Percentiles rank a stretch among this genome's conserved stretches.
These are phyloP conservation scores for Sebastes cheni DNA, from an alignment of 2,797 vertebrate genomes.

Conservation along the genomic window DNA sequence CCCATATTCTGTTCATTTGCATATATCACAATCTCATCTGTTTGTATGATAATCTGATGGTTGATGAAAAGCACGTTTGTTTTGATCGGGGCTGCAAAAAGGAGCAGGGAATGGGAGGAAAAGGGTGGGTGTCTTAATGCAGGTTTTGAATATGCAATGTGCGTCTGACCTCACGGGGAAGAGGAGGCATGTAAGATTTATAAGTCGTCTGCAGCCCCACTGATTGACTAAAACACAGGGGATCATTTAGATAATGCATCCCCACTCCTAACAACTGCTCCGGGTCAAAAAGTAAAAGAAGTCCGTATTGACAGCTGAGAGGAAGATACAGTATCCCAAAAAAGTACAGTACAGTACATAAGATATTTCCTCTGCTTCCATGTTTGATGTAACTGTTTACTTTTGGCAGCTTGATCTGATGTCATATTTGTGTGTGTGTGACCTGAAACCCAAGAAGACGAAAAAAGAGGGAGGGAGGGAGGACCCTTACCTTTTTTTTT, in stretches of 20 bases:
- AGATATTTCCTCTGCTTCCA: slow-evolving; percentile 10
- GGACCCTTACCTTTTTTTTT: slow-evolving; percentile 61
- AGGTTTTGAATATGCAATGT: slow-evolving; percentile 79
- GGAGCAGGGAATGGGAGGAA: slow-evolving; percentile 8
- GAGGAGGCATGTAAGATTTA: slow-evolving; percentile 79
- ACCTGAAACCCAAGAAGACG: slow-evolving; percentile 72
- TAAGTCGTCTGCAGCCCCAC: slow-evolving; percentile 68
- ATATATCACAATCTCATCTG: slow-evolving; percentile 70
- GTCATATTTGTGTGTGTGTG: slow-evolving; percentile 71
- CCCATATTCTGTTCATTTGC: slow-evolving; percentile 67
- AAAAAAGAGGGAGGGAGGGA: not conserved
- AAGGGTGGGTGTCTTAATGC: slow-evolving; percentile 67
- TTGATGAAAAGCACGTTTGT: slow-evolving; percentile 60
- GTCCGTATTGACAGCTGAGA: slow-evolving; percentile 11
- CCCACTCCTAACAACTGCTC: slow-evolving; percentile 52
- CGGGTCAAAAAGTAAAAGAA: slow-evolving; percentile 51
- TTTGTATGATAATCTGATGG: slow-evolving; percentile 76
- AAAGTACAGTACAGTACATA: slow-evolving; percentile 6
- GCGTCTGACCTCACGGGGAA: slow-evolving; percentile 73
- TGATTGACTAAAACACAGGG: slow-evolving; percentile 80
- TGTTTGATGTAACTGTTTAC: slow-evolving; percentile 53
- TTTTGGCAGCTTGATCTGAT: slow-evolving; percentile 62
- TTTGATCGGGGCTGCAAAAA: slow-evolving; percentile 48
- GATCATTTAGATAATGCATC: slow-evolving; percentile 77
- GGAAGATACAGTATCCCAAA: not conserved